These are phyloP conservation scores for Synchiropus splendidus DNA, from an alignment of 2,113 vertebrate genomes.

Conservation along the genomic window DNA sequence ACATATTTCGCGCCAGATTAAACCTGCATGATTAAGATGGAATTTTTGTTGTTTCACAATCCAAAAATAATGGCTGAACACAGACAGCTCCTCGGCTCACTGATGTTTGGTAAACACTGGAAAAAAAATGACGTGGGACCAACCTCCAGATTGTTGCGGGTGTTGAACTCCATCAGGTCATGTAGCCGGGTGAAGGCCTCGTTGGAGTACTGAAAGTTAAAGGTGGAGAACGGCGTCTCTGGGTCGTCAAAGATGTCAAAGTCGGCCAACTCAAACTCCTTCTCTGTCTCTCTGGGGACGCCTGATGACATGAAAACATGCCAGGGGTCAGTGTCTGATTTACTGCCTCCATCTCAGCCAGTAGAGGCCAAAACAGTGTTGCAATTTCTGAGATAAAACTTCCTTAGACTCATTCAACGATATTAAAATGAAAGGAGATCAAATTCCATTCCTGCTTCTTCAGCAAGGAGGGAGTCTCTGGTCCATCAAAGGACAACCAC, in stretches of 20 bases:
- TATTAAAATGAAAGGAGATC: too few species aligned
- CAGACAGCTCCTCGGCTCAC: not conserved
- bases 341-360: too few species aligned
- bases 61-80: not conserved
- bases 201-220: constrained; percentile 94
- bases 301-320: constrained; percentile 54
- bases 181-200: constrained; percentile 85
- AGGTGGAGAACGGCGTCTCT: constrained; percentile 87
- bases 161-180: constrained; percentile 97
- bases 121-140: constrained; percentile 24
- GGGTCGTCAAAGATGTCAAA: constrained; percentile 98
- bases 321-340: too few species aligned
- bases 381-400: too few species aligned
- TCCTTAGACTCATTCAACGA: too few species aligned
- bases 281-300: constrained; percentile 77
- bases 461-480: too few species aligned
- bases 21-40: constrained; percentile 3
- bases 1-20: constrained; percentile 21
- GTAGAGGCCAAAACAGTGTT: too few species aligned
- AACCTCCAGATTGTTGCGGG: constrained; percentile 92
- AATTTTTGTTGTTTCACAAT: constrained; percentile 39
- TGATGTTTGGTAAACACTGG: not conserved
- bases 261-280: constrained; percentile 86
- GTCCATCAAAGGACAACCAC: too few species aligned
- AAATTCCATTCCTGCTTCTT: too few species aligned